Evolutionary conservation across 2,113 vertebrate species (phyloP), one percentile per base, ranked within the genome.

Genomic region (Odocoileus virginianus): DNA sequence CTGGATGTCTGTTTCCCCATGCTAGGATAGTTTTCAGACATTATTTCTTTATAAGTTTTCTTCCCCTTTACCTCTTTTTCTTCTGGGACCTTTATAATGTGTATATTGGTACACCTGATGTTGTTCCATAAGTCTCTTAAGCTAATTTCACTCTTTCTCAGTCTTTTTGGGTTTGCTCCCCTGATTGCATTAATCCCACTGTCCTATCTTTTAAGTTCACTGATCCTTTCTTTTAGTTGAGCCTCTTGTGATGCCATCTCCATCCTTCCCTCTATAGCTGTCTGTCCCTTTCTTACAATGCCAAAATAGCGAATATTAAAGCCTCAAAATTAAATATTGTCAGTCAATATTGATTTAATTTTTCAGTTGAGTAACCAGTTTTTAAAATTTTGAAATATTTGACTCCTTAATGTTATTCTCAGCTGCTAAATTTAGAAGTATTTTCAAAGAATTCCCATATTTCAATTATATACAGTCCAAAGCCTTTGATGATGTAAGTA

Each of bases 401-500:
- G 94, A 94, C 40, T 98, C 99, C 99, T 99, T 98, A 99, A 99
- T 97, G 14, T 94, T 57, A 83, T 97, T 30, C 97, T 97, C 98
- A 99, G 99, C 99, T 1, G 98, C 98, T 54, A 99, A 99, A 96
- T 99, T 99, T 98, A 99, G 99, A 98, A 99, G 98, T 45, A 98
- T 99, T 98, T 99, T 99, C 98, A 99, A 98, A 94, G 99, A 99
- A 94, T 99, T 99, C 95, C 99, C 99, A 1, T 99, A 99, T 98
- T 99, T 99, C 98, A 99, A 99, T 99, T 99, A 99, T 40, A 99
- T 99, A 96, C 99, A 99, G 93, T 99, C 99, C 82, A 99, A 99
- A 99, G 99, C 99, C 79, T 98, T 99, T 92, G 99, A 99, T 99
- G 99, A 99, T 93, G 99, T 99, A 99, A 99, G 99, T 99, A 98